phyloP scores from a whole-genome alignment of 2,888 invertebrate genomes.

The Caradrina clavipalpis region DNA sequence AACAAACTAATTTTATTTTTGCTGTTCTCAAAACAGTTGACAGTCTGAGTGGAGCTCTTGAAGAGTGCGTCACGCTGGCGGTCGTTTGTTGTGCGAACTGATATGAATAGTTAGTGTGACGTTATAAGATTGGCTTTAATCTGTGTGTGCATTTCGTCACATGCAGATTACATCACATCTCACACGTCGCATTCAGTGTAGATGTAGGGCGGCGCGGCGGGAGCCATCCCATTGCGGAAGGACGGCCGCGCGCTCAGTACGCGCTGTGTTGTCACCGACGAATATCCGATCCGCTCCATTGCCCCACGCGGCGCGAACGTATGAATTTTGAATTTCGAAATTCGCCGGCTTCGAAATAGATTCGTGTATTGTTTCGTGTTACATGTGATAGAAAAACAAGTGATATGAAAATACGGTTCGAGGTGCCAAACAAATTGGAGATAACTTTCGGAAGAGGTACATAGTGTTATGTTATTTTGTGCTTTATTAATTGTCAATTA shows the following conservation, averaged over 20 bases:
- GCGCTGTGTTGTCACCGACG: conserved; percentile 83
- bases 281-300: conserved; percentile 82
- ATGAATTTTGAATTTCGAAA: conserved; percentile 60
- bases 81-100: conserved; percentile 34
- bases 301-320: conserved; percentile 70
- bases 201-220: conserved; percentile 89
- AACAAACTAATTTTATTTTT: conserved; percentile 50
- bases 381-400: conserved; percentile 72
- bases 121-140: conserved; percentile 77
- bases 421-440: conserved; percentile 90
- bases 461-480: conserved; percentile 70
- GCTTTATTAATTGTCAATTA: conserved; percentile 50
- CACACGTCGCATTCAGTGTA: conserved; percentile 73
- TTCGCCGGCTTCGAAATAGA: conserved; percentile 66
- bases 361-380: conserved; percentile 62
- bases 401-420: conserved; percentile 89
- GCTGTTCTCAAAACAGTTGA: conserved; percentile 46
- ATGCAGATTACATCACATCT: conserved; percentile 86
- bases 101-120: conserved; percentile 73
- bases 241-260: conserved; percentile 77
- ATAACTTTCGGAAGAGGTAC: conserved; percentile 86
- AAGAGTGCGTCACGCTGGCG: conserved; percentile 15
- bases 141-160: conserved; percentile 80
- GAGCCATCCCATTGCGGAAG: conserved; percentile 88
- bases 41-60: conserved; percentile 25